A percentile compares a stretch with the other conserved stretches of the same genome.
Evolutionary conservation across 1,140 invertebrate species (phyloP).

Genomic region (Pristionchus pacificus): DNA sequence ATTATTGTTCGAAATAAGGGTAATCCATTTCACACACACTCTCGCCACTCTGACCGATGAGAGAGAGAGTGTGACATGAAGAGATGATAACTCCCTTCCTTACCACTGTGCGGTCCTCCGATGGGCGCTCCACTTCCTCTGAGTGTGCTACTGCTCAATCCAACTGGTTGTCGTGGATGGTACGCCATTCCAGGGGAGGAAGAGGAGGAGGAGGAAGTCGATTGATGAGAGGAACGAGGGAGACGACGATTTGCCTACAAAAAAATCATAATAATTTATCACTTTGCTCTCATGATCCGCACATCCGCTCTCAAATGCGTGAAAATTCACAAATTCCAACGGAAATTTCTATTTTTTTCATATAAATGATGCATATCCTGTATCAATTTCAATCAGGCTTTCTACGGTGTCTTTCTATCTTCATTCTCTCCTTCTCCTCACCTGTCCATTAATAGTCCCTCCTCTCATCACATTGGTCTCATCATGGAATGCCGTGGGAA

Average conservation of each 20-base stretch:
- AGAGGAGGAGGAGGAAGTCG: neutral
- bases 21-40: no score
- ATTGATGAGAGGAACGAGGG: neutral
- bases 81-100: no score
- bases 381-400: neutral
- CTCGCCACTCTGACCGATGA: no score
- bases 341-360: neutral
- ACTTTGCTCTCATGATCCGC: no score
- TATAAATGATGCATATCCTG: neutral
- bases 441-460: slow-evolving; percentile 7
- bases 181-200: neutral
- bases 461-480: slow-evolving; percentile 13
- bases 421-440: slow-evolving; percentile 10
- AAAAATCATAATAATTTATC: no score
- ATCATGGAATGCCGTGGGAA: slow-evolving; percentile 22
- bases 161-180: neutral
- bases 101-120: neutral
- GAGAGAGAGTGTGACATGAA: no score
- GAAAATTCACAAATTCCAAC: no score
- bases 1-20: no score
- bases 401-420: no score
- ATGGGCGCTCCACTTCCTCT: neutral
- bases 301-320: no score
- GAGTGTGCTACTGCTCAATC: neutral
- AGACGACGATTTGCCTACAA: neutral